phyloP scores from a whole-genome alignment of 2,797 vertebrate genomes.

The Acrocephalus scirpaceus region DNA sequence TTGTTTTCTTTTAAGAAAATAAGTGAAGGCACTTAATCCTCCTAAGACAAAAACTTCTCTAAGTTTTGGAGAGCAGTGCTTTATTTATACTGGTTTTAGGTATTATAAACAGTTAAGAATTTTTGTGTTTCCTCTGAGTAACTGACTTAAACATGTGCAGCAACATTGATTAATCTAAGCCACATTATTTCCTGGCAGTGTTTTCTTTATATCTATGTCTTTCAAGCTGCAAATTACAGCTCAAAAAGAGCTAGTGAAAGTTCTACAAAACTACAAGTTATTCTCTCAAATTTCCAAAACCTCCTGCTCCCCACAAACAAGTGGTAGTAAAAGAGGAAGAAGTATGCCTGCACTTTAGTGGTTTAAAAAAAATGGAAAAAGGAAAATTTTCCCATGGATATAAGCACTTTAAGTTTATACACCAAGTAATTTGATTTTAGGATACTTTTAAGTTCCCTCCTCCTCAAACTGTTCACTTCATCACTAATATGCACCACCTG shows the following conservation, averaged over 20 bases:
- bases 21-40: not conserved
- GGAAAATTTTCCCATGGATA: not conserved
- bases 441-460: not conserved
- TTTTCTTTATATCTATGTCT: not conserved
- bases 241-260: not conserved
- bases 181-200: not conserved
- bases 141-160: not conserved
- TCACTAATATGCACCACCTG: not conserved
- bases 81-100: slow-evolving; percentile 37
- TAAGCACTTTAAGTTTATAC: not conserved
- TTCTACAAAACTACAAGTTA: not conserved
- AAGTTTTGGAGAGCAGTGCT: slow-evolving; percentile 1
- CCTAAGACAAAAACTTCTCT: not conserved
- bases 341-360: not conserved
- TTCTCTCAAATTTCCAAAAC: slow-evolving; percentile 1
- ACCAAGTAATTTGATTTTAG: not conserved
- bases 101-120: slow-evolving; percentile 33
- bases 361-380: not conserved
- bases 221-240: not conserved
- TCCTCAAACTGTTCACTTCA: not conserved
- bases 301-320: not conserved
- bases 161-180: not conserved
- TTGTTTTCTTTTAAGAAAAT: not conserved
- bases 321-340: not conserved
- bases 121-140: not conserved